Conservation (phyloP, 2,113 vertebrate species). For the Vulpes ferrilata region DNA sequence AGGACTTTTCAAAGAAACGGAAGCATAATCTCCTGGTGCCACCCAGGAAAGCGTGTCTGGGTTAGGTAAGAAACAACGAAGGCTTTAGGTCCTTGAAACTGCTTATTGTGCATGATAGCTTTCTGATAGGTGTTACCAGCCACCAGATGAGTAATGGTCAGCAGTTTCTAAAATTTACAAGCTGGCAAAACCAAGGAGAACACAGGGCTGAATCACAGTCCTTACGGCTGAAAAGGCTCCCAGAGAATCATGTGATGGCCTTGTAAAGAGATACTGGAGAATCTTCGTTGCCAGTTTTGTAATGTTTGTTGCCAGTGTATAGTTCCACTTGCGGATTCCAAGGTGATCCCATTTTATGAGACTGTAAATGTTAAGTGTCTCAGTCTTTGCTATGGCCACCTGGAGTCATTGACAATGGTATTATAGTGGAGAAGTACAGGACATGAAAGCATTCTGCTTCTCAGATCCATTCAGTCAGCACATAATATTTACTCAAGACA, state of each 20-base stretch:
- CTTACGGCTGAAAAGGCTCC: not conserved
- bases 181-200: not conserved
- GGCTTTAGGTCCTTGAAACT: not conserved
- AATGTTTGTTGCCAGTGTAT: not conserved
- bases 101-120: not conserved
- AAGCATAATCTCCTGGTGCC: not conserved
- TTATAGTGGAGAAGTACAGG: not conserved
- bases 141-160: not conserved
- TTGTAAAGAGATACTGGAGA: not conserved
- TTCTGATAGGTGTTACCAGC: not conserved
- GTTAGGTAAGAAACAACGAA: not conserved
- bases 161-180: not conserved
- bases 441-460: not conserved
- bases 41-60: accelerated
- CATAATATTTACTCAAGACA: not conserved
- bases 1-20: not conserved
- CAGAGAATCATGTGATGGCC: not conserved
- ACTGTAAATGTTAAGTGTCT: constrained; percentile 8
- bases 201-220: not conserved
- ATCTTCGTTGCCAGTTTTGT: not conserved
- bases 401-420: not conserved
- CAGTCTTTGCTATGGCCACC: not conserved
- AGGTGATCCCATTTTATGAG: constrained; percentile 50
- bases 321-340: constrained; percentile 45
- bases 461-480: not conserved